Percentiles rank a stretch among this genome's conserved stretches.
Evolutionary conservation across 1,140 invertebrate species (phyloP).

Genomic region (Drosophila subpulchrella): DNA sequence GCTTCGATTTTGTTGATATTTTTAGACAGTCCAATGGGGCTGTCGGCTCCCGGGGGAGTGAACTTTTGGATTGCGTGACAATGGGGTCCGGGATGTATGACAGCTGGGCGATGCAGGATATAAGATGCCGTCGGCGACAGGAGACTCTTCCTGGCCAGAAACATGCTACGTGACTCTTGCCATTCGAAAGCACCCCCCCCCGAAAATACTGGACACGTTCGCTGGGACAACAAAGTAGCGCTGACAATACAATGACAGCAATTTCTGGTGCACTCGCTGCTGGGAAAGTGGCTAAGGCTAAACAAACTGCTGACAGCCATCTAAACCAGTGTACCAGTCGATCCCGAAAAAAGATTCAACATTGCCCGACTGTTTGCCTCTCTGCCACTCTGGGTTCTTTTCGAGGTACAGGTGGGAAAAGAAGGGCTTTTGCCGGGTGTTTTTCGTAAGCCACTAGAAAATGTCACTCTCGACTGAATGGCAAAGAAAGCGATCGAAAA

Average conservation of each 20-base stretch:
- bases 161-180: constrained; percentile 25
- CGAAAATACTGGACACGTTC: constrained; percentile 24
- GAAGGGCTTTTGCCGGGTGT: not conserved
- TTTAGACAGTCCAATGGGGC: constrained; percentile 37
- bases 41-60: not conserved
- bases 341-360: constrained; percentile 16
- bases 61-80: constrained; percentile 61
- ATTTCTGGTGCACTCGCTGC: constrained; percentile 16
- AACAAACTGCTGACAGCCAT: constrained; percentile 13
- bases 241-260: constrained; percentile 42
- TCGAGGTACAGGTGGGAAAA: not conserved
- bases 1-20: constrained; percentile 66
- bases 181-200: too few species aligned
- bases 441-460: not conserved
- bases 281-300: not conserved
- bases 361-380: not conserved
- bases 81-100: constrained; percentile 61
- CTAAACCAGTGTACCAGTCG: constrained; percentile 22
- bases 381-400: not conserved
- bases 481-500: too few species aligned
- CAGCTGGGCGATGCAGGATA: constrained; percentile 55
- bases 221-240: constrained; percentile 26
- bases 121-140: constrained; percentile 15
- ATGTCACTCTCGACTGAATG: not conserved
- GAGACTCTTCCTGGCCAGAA: not conserved